phyloP scores from a whole-genome alignment of 2,888 invertebrate genomes.

The Caenorhabditis drosophilae region DNA sequence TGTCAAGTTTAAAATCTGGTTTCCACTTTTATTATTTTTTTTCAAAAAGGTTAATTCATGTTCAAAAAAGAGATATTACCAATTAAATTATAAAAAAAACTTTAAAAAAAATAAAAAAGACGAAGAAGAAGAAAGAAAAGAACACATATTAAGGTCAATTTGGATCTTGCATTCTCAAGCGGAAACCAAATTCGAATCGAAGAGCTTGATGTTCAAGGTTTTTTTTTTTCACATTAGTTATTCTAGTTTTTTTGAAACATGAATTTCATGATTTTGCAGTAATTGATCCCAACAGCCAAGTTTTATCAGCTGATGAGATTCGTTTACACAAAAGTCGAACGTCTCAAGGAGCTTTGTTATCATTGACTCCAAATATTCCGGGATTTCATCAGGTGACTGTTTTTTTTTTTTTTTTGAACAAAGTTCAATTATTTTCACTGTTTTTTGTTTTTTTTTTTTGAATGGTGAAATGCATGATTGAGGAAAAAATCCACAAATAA shows the following conservation, averaged over 20 bases:
- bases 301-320: constrained; percentile 31
- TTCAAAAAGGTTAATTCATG: too few relatives aligned
- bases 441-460: too few relatives aligned
- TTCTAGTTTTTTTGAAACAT: not conserved
- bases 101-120: too few relatives aligned
- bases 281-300: constrained; percentile 38
- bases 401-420: not conserved
- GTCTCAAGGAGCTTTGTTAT: constrained; percentile 60
- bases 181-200: constrained; percentile 56
- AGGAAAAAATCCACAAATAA: too few relatives aligned
- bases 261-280: constrained; percentile 30
- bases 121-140: not conserved
- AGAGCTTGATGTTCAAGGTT: constrained; percentile 56
- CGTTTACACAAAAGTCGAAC: constrained; percentile 57
- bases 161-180: constrained; percentile 61
- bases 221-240: not conserved
- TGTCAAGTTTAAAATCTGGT: too few relatives aligned
- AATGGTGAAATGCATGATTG: too few relatives aligned
- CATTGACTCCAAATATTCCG: constrained; percentile 54
- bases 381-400: constrained; percentile 56
- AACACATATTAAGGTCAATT: constrained; percentile 45
- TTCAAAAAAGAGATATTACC: too few relatives aligned
- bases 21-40: too few relatives aligned
- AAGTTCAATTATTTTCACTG: not conserved
- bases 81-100: too few relatives aligned